Evolutionary conservation across 1,140 invertebrate genomes (phyloP).

Genomic region (Lerema accius): DNA sequence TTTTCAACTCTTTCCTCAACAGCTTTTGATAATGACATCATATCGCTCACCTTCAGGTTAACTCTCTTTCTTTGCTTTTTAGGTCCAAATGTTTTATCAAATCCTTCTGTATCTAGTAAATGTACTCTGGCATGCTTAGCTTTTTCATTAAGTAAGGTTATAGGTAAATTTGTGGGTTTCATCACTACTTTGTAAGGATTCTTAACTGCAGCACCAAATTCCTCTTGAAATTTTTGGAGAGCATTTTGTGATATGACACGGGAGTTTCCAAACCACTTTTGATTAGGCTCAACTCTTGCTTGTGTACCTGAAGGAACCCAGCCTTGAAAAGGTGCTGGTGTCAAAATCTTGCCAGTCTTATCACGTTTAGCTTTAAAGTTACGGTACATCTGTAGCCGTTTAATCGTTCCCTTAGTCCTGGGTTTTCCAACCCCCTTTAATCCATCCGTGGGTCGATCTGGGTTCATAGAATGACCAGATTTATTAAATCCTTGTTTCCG

Average conservation of each 20-base stretch:
- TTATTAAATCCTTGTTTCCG: slow-evolving; percentile 90
- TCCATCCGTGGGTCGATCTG: slow-evolving; percentile 88
- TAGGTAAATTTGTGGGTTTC: slow-evolving; percentile 97
- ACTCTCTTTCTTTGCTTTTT: slow-evolving; percentile 97
- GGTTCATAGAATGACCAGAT: slow-evolving; percentile 94
- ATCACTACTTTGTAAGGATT: slow-evolving; percentile 99
- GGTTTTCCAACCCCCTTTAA: slow-evolving; percentile 93
- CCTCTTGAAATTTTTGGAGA: slow-evolving; percentile 98
- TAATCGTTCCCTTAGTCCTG: slow-evolving; percentile 96
- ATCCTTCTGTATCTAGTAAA: slow-evolving; percentile 97
- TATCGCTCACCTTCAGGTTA: slow-evolving; percentile 89
- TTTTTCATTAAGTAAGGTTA: slow-evolving; percentile 97
- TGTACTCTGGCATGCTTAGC: slow-evolving; percentile 96
- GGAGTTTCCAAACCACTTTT: slow-evolving; percentile 99
- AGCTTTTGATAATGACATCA: slow-evolving; percentile 88
- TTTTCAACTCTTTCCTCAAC: slow-evolving; percentile 88
- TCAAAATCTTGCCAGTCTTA: slow-evolving; percentile 95
- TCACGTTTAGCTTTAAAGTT: slow-evolving; percentile 98
- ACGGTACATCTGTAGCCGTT: slow-evolving; percentile 98
- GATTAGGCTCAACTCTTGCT: slow-evolving; percentile 97
- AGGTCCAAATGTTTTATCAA: slow-evolving; percentile 96
- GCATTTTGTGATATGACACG: slow-evolving; percentile 96
- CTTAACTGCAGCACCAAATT: slow-evolving; percentile 95
- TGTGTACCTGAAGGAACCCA: slow-evolving; percentile 94
- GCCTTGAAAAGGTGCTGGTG: slow-evolving; percentile 97